These are phyloP conservation scores for Leptinotarsa lineolata DNA, from an alignment of 1,140 invertebrate species.

Conservation along the genomic window DNA sequence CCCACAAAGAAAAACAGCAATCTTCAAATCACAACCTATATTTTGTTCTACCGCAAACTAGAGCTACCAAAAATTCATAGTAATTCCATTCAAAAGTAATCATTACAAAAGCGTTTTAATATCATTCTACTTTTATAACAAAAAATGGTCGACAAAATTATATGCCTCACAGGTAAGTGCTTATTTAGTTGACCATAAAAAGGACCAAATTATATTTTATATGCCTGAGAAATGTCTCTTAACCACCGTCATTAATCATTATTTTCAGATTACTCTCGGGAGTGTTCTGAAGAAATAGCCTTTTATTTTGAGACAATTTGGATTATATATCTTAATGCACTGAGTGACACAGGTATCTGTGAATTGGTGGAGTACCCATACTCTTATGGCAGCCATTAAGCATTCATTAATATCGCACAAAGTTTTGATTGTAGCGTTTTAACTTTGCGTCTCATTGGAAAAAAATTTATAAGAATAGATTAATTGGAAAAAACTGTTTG, in stretches of 20 bases:
- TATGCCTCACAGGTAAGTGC: slow-evolving; percentile 13
- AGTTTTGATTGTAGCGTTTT: no score
- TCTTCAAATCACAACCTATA: slow-evolving; percentile 22
- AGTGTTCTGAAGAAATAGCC: slow-evolving; percentile 18
- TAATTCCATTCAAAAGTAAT: slow-evolving; percentile 22
- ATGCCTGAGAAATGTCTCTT: slow-evolving; percentile 25
- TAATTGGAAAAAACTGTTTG: no score
- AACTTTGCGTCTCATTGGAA: no score
- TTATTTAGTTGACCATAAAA: slow-evolving; percentile 28
- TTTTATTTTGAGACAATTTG: slow-evolving; percentile 22
- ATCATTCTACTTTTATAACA: slow-evolving; percentile 29
- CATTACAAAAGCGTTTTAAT: slow-evolving; percentile 26
- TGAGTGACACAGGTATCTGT: neutral
- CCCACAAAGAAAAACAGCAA: slow-evolving; percentile 19
- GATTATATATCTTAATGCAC: slow-evolving; percentile 21
- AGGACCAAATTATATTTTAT: slow-evolving; percentile 27
- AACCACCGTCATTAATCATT: slow-evolving; percentile 26
- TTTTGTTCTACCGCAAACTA: slow-evolving; percentile 18
- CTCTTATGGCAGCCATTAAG: no score
- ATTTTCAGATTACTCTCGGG: slow-evolving; percentile 25
- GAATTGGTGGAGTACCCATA: no score
- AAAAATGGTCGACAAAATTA: slow-evolving; percentile 26
- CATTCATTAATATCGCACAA: no score
- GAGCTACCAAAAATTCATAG: slow-evolving; percentile 23
- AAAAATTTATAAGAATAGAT: no score